A percentile compares a stretch with the other conserved stretches of the same genome.
Evolutionary conservation across 2,888 invertebrate genomes (phyloP).

Genomic region (Helicoverpa assulta): DNA sequence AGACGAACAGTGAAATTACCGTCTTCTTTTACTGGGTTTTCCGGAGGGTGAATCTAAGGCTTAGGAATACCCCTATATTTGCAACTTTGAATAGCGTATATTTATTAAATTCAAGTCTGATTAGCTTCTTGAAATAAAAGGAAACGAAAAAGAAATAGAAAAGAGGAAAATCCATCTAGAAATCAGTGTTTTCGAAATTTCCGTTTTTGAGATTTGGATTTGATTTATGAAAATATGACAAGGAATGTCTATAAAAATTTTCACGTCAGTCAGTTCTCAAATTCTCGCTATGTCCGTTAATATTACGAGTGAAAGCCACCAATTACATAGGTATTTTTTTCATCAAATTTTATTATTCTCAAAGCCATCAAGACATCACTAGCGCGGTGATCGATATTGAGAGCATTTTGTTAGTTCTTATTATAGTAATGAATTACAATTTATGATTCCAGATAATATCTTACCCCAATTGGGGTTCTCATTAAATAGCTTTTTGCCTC

Average conservation of each 20-base stretch:
- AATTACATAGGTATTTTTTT: no score
- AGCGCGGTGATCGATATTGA: neutral
- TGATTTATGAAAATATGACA: no score
- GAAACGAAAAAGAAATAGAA: neutral
- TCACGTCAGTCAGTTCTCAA: no score
- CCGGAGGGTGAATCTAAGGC: slow-evolving; percentile 12
- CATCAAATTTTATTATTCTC: neutral
- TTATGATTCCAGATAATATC: neutral
- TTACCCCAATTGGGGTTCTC: neutral
- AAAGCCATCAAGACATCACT: neutral
- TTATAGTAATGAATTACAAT: neutral
- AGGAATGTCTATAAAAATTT: no score
- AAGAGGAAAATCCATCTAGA: no score
- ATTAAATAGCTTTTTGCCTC: no score
- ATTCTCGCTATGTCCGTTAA: no score
- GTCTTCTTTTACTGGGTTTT: slow-evolving; percentile 19
- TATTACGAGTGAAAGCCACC: no score
- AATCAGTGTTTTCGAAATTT: no score
- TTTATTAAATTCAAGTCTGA: neutral
- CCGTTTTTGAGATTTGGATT: no score
- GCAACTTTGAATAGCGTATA: neutral
- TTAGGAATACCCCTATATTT: neutral
- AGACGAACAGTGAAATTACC: slow-evolving; percentile 13
- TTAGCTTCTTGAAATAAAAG: neutral
- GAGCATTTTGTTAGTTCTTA: neutral